Evolutionary conservation across 2,888 invertebrate genomes (phyloP), one percentile per base, ranked within the genome.

Genomic region (Acanthosoma haemorrhoidale): DNA sequence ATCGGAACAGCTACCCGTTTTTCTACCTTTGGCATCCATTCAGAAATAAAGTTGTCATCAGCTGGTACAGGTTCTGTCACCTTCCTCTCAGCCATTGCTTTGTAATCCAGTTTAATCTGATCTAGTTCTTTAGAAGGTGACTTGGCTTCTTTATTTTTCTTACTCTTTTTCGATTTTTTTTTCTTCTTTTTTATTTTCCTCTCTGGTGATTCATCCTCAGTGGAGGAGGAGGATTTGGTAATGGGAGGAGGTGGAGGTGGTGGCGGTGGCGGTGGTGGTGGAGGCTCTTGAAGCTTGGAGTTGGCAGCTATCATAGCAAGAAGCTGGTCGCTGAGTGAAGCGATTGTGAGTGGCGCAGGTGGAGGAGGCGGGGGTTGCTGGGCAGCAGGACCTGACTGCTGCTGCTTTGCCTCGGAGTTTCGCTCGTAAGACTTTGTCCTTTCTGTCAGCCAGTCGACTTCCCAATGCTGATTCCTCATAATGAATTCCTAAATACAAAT

Each of bases 401-500:
- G 57, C 58, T 57, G 57, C 38, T 68, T 75, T 15, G 73, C 75
- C 1, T 79, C 79, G 4, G 82, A 78, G 68, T 80, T 78, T 77
- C 84, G 82, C 75, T 86, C 86, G 72, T 85, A 85, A 0, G 89
- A 87, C 75, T 87, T 87, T 76, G 89, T 91, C 4, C 93, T 84
- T 79, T 92, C 92, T 8, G 88, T 88, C 82, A 90, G 84, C 92
- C 92, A 93, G 77, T 92, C 91, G 0, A 88, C 87, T 79, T 94
- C 93, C 88, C 92, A 93, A 76, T 91, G 90, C 0, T 92, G 91
- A 81, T 92, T 92, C 79, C 91, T 89, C 73, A 89, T 89, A 16
- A 91, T 86, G 78, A 90, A 92, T 77, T 87, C 86, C 92, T 93
- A 78, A 29, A 79, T 79, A 74, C 18, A 69, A 57, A 59, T 41